Evolutionary conservation across 2,797 vertebrate genomes (phyloP), one percentile per base, ranked within the genome.

Genomic region (Leucoraja ocellata): DNA sequence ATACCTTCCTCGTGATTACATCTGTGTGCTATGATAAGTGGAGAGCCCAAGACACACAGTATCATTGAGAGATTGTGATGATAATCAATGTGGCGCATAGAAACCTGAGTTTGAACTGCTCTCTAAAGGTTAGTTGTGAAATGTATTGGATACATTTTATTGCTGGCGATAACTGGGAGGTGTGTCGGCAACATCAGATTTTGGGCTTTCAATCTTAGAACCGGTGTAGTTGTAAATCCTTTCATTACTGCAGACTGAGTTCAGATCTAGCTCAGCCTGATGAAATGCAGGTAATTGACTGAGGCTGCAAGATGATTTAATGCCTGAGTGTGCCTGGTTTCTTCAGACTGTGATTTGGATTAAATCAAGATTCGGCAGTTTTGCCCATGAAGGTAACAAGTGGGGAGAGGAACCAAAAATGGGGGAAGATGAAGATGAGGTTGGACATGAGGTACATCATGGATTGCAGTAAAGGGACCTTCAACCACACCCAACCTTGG

Each of bases 91-190:
- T 10, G n/a, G 8, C 0, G n/a, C 32, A 68, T 36, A 63, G 84
- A 61, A 84, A n/a, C 3, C 54, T 84, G 81, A 88, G 84, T 68
- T 88, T n/a, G 7, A 68, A 36, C 61, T 36, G n/a, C 61, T 63
- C 63, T 68, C 68, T 88, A 88, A 88, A 88, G 84, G 84, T 88
- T 68, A 88, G 84, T 16, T 18, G n/a, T 9, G 84, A 68, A 63
- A 16, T 8, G 6, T 68, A 36, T 3, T 16, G 18, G 14, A 63
- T 7, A n/a, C 0, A 36, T 68, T 68, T 68, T 68, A 68, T n/a
- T 36, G n/a, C 61, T 68, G 63, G 16, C 16, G n/a, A 36, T 83
- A 36, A 23, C n/a, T 21, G 2, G 84, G 36, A 18, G 68, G 71
- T 1, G 14, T 68, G 84, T 36, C 36, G 61, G n/a, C 84, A 68